Evolutionary conservation across 2,888 invertebrate genomes (phyloP), one percentile per base, ranked within the genome.

Genomic region (Parapristionchus giblindavisi): DNA sequence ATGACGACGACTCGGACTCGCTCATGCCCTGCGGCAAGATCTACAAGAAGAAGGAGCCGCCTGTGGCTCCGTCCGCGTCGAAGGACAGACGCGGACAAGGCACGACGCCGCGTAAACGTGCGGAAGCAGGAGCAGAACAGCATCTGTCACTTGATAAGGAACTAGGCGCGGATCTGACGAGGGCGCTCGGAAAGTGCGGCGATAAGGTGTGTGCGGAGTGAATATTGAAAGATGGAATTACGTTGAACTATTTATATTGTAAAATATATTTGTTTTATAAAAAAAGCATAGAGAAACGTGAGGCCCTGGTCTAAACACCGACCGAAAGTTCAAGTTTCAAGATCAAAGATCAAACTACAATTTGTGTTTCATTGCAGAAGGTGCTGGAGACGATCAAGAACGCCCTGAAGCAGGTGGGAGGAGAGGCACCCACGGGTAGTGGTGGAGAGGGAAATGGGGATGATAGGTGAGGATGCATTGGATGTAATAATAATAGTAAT

Each of bases 381-480:
- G 70, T 56, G 14, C 58, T 82, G 75, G 80, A 80, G 76, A 79
- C 77, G 70, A 66, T 78, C 38, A 78, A 79, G 52, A 66, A 75
- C 14, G 78, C 79, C 38, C 29, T 81, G 58, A 54, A 66, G 54
- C 48, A 32, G 3, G 54, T 58, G 51, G 60, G 54, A 40, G 56
- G 60, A 61, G 34, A 76, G 72, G 29, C 14, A 63, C 8, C n/a
- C 27, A 56, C 71, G 40, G 40, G 56, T 11, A 11, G 21, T 36
- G 68, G 36, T 54, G 17, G 29, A 3, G 3, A 29, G 6, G 4
- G 65, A 65, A 4, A n/a, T 3, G 40, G 38, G 24, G 24, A 63
- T 17, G 14, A 38, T n/a, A 3, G 24, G 40, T 38, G 63, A 38
- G 11, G 36, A 24, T 24, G 8, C 32, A 27, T 38, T 40, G 65